Evolutionary conservation across 2,113 vertebrate genomes (phyloP).

Genomic region (Strix uralensis): DNA sequence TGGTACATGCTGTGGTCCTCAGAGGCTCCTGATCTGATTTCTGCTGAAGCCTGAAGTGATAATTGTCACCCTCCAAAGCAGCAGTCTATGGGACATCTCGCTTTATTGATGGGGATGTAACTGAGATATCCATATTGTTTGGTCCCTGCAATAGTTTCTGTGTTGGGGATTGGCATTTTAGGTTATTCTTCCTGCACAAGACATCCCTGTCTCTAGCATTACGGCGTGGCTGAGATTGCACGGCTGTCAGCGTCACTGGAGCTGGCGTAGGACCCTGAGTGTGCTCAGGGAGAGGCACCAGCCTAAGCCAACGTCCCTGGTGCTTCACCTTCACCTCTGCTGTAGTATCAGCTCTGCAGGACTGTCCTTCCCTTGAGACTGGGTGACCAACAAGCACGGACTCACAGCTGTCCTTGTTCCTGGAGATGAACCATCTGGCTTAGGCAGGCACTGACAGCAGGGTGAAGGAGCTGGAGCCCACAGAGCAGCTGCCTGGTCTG

Average conservation of each 20-base stretch:
- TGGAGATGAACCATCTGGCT: background rate
- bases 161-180: background rate
- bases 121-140: background rate
- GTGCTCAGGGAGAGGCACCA: background rate
- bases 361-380: background rate
- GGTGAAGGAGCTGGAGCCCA: background rate
- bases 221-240: rapidly evolving
- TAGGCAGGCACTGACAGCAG: background rate
- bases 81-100: background rate
- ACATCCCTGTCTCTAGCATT: background rate
- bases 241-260: background rate
- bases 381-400: background rate
- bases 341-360: background rate
- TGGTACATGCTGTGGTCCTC: background rate
- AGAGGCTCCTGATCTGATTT: background rate
- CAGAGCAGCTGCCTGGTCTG: background rate
- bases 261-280: background rate
- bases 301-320: no score
- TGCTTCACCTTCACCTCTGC: background rate
- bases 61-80: background rate
- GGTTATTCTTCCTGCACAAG: background rate
- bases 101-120: background rate
- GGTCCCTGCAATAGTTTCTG: background rate
- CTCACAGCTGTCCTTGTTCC: background rate
- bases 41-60: background rate